Evolutionary conservation across 2,797 vertebrate species (phyloP).

Genomic region (Anguilla obscura): DNA sequence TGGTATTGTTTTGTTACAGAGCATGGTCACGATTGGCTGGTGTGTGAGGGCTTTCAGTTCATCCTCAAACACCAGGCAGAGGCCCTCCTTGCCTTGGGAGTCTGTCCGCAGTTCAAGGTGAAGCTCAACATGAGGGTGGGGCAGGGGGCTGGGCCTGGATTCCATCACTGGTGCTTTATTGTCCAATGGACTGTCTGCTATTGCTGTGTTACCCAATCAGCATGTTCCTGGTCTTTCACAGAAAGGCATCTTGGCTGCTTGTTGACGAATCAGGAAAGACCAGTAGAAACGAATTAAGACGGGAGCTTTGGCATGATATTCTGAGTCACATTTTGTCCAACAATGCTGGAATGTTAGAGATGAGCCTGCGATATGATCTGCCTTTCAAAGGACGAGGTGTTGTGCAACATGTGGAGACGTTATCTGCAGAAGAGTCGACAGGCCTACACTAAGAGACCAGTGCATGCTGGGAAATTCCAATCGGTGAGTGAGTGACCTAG

Average conservation of each 20-base stretch:
- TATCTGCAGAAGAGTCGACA: slow-evolving; percentile 85
- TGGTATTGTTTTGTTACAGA: slow-evolving; percentile 59
- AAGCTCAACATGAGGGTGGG: not conserved
- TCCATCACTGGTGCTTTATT: not conserved
- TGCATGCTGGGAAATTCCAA: not conserved
- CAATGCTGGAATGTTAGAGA: not conserved
- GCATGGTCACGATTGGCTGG: slow-evolving; percentile 73
- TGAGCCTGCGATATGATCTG: not conserved
- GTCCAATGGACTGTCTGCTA: not conserved
- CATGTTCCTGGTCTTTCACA: not conserved
- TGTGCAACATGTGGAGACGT: slow-evolving; percentile 82
- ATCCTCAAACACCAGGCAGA: slow-evolving; percentile 85
- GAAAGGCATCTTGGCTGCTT: not conserved
- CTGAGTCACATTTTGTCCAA: not conserved
- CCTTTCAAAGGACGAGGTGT: slow-evolving; percentile 74
- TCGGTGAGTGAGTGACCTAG: not conserved
- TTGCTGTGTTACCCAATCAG: not conserved
- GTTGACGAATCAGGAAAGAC: not conserved
- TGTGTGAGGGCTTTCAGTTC: slow-evolving; percentile 91
- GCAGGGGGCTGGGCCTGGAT: not conserved
- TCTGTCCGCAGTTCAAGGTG: slow-evolving; percentile 78
- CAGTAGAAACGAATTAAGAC: not conserved
- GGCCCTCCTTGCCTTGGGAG: slow-evolving; percentile 80
- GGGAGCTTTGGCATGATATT: no score
- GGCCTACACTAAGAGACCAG: slow-evolving; percentile 68